Evolutionary conservation across 2,888 invertebrate species (phyloP), one percentile per base, ranked within the genome.

Genomic region (Drosophila diplacantha): DNA sequence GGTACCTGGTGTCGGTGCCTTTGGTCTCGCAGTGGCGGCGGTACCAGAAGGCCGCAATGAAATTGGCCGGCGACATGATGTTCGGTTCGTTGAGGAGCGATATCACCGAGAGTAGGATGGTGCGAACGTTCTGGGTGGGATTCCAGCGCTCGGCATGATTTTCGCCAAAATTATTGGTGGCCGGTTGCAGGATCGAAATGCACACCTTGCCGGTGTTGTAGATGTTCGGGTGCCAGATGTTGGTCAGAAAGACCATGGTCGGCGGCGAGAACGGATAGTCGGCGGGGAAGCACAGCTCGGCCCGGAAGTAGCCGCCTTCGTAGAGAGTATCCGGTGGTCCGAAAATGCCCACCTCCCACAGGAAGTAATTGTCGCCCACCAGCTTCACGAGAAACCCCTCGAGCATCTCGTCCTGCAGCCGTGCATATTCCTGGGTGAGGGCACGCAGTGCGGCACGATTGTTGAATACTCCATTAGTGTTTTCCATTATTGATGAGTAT

Each of bases 151-250:
- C 99, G 89, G 99, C 97, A 84, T 98, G 89, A 89, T 99, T 99
- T 24, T 99, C 99, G 81, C 3, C 18, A 20, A 97, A 97, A 87
- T 98, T 98, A 32, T 99, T 98, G 59, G 98, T 94, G 16, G 99
- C 98, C 60, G 99, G 98, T 89, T 99, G 99, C 68, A 99, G 91
- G 88, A 99, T 99, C 77, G 98, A 98, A 91, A 99, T 99, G 90
- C 99, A 99, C 59, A 99, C 91, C 89, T 99, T 98, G 52, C 99
- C 99, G 89, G 98, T 99, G 95, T 98, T 98, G 90, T 99, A 99
- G 20, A 99, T 98, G 91, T 99, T 99, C 74, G 99, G 99, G 91
- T 99, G 99, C 98, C 98, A 99, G 82, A 99, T 97, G 93, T 98
- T 98, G 75, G 97, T 97, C 88, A 97, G 91, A 91, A 99, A 99